Conservation (phyloP, 1,140 invertebrate genomes). For the Diorhabda elongata region DNA sequence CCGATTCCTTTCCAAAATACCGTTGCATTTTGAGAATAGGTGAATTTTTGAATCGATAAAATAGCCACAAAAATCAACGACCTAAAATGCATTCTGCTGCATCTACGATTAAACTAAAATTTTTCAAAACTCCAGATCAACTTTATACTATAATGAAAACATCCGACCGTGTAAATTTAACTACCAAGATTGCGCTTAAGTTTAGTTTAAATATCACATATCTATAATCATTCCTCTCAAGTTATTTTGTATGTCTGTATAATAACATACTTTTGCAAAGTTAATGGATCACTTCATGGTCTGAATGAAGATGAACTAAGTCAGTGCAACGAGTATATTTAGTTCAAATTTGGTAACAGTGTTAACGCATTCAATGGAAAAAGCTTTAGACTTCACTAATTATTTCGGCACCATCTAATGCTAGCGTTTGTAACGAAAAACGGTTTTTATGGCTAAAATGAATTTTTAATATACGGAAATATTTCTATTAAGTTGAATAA, state of each 20-base stretch:
- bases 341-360: slow-evolving; percentile 12
- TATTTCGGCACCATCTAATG: no score
- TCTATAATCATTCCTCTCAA: not conserved
- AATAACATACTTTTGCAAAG: slow-evolving; percentile 13
- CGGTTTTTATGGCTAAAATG: no score
- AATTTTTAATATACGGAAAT: no score
- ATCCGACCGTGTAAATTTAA: slow-evolving; percentile 25
- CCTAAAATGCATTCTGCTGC: slow-evolving; percentile 19
- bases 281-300: slow-evolving; percentile 14
- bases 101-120: not conserved
- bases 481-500: no score
- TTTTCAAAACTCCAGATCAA: not conserved
- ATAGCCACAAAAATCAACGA: slow-evolving; percentile 16
- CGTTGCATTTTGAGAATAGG: slow-evolving; percentile 17
- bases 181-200: slow-evolving; percentile 4
- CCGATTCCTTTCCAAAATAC: slow-evolving; percentile 28
- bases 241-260: slow-evolving; percentile 6
- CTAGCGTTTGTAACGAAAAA: no score
- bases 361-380: not conserved
- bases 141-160: slow-evolving; percentile 10
- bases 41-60: slow-evolving; percentile 8
- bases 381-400: no score
- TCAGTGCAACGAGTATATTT: not conserved
- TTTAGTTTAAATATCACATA: slow-evolving; percentile 4
- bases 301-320: slow-evolving; percentile 16